phyloP scores from a whole-genome alignment of 2,797 vertebrate species.

The Lagorchestes hirsutus region DNA sequence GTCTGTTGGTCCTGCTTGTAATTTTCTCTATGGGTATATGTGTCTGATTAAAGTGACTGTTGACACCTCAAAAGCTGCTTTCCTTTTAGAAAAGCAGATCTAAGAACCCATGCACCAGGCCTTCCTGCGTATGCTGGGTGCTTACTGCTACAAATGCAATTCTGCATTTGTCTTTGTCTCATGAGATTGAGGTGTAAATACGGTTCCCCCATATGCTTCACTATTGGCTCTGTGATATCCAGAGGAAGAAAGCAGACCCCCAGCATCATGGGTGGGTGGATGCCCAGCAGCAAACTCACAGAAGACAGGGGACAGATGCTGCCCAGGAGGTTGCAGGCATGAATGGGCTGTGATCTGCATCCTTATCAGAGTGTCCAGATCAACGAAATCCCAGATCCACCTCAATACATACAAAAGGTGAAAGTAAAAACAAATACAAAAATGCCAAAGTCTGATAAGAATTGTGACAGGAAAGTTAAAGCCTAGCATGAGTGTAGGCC shows the following conservation, averaged over 20 bases:
- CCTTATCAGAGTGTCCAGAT: not conserved
- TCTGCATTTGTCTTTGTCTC: not conserved
- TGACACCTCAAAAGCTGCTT: too few relatives aligned
- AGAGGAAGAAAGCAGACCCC: not conserved
- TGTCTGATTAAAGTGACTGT: too few relatives aligned
- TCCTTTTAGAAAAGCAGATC: too few relatives aligned
- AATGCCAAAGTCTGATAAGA: not conserved
- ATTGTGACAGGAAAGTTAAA: not conserved
- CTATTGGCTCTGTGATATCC: not conserved
- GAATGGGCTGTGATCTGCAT: not conserved
- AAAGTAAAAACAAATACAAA: not conserved
- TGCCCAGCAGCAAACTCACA: not conserved
- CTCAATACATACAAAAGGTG: not conserved
- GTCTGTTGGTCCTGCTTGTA: too few relatives aligned
- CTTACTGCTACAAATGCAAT: not conserved
- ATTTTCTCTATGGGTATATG: too few relatives aligned
- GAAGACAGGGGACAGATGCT: not conserved
- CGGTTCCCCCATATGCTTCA: not conserved
- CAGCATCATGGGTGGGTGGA: not conserved
- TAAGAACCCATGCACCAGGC: too few relatives aligned
- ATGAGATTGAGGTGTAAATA: not conserved
- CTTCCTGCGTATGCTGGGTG: too few relatives aligned
- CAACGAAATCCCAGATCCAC: not conserved
- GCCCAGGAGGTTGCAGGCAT: not conserved
- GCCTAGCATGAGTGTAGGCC: not conserved